Conservation (phyloP, 1,140 invertebrate species). For the Campoletis sonorensis region DNA sequence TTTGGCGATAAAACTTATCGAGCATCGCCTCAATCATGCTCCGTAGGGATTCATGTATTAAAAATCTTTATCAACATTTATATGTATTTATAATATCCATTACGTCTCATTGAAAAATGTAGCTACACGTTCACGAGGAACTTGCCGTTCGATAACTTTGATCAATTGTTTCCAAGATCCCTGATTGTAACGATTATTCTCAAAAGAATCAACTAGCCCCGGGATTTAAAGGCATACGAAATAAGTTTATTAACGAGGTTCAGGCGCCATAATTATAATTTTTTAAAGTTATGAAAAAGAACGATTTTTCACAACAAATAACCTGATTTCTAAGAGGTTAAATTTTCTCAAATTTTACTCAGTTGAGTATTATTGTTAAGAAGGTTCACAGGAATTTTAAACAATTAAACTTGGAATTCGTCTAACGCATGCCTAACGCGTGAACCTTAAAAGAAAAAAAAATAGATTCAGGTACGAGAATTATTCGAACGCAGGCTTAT, state of each 20-base stretch:
- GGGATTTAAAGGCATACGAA: neutral
- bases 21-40: conserved; percentile 46
- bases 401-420: no score
- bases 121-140: neutral
- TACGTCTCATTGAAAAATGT: neutral
- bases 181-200: neutral
- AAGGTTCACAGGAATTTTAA: no score
- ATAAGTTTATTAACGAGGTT: no score
- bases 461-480: neutral
- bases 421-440: no score
- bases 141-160: neutral
- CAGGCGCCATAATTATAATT: no score
- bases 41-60: conserved; percentile 32
- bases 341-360: no score
- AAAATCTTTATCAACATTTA: neutral
- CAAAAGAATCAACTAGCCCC: conserved; percentile 6
- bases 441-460: neutral
- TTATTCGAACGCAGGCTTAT: conserved; percentile 53
- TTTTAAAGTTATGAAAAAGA: no score
- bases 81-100: conserved; percentile 13
- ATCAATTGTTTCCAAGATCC: neutral
- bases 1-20: conserved; percentile 52
- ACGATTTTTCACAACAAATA: no score
- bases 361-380: no score
- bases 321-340: no score